phyloP scores from a whole-genome alignment of 2,113 vertebrate genomes.

The Siniperca knerii region DNA sequence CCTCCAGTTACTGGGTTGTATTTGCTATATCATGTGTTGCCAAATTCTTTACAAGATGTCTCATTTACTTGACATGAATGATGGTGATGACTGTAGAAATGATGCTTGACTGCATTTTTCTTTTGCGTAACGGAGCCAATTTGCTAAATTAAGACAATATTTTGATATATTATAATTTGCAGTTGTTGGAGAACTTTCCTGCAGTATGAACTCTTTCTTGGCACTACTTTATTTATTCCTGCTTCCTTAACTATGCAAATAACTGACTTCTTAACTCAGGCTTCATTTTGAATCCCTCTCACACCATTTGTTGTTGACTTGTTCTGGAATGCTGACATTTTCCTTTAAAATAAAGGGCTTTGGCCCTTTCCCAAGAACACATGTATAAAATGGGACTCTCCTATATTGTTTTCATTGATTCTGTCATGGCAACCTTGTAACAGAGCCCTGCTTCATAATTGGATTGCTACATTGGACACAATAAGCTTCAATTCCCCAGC shows the following conservation, averaged over 20 bases:
- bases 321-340: conserved; percentile 64
- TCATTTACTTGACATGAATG: conserved; percentile 27
- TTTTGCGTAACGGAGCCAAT: background rate
- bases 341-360: conserved; percentile 44
- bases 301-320: conserved; percentile 26
- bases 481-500: conserved; percentile 46
- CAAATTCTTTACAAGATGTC: conserved; percentile 20
- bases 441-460: conserved; percentile 78
- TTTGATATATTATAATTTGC: background rate
- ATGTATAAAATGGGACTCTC: conserved; percentile 65
- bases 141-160: background rate
- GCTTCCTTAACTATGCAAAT: conserved; percentile 25
- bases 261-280: conserved; percentile 28
- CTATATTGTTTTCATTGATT: conserved; percentile 84
- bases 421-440: conserved; percentile 77
- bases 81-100: background rate
- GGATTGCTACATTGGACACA: conserved; percentile 64
- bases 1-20: conserved; percentile 2
- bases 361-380: conserved; percentile 49
- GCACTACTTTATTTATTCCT: background rate
- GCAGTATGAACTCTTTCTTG: background rate
- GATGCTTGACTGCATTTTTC: background rate
- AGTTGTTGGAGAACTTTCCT: background rate
- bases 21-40: background rate
- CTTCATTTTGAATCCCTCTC: conserved; percentile 25